Evolutionary conservation across 2,888 invertebrate species (phyloP), one percentile per base, ranked within the genome.

Genomic region (Ditylenchus weischeri): DNA sequence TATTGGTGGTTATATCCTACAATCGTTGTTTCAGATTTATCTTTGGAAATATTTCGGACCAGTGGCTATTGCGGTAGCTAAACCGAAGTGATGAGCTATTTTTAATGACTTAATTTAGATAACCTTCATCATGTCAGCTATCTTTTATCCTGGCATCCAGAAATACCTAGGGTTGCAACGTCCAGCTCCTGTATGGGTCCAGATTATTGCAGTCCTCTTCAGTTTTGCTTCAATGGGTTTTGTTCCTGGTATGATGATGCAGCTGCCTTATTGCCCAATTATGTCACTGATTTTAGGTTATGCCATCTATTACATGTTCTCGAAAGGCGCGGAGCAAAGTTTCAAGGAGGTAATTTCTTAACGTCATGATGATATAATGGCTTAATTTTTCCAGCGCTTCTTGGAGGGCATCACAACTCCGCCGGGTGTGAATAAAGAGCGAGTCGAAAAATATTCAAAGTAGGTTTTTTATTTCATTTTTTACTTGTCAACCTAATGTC

Each of bases 21-120:
- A n/a, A n/a, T n/a, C n/a, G n/a, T 38, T 38, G 38, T 38, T 6
- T 38, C 11, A 38, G 6, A 38, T 38, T 11, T 8, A 38, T 38
- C 90, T 91, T 83, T 92, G 92, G 92, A 89, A 89, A 59, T 91
- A 89, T 81, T 90, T 91, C 76, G 90, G 91, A 81, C 92, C 92
- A 0, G 87, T 90, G 48, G 91, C 91, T 84, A 88, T 91, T 77
- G 86, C 91, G 84, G 91, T 90, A n/a, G n/a, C n/a, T n/a, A n/a
- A n/a, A n/a, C 84, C 85, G 87, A 38, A 8, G 6, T 38, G 7
- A 38, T 38, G 38, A 8, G 38, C 38, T n/a, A n/a, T 38, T 38
- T 11, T 38, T 38, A 8, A 8, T 38, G 38, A 38, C 7, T 11
- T 11, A 38, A 8, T 50, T 19, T 47, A 19, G 11, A 86, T 35